Percentiles rank a stretch among this genome's conserved stretches.
Evolutionary conservation across 1,140 invertebrate genomes (phyloP).

Genomic region (Dinoponera quadriceps): DNA sequence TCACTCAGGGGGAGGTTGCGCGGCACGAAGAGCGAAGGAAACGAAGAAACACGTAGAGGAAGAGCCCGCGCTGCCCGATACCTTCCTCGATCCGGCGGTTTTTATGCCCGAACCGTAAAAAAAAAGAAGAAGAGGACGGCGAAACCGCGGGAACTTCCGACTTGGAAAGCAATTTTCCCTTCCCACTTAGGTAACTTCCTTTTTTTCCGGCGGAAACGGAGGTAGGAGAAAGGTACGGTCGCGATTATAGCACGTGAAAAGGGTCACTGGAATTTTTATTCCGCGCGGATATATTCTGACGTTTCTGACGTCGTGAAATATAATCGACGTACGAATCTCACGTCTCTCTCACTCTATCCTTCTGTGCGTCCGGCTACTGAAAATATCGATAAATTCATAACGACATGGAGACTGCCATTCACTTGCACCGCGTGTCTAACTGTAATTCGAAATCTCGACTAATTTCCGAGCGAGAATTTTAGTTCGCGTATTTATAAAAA

Average conservation of each 20-base stretch:
- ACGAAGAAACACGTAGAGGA: slow-evolving; percentile 53
- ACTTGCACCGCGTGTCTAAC: too few relatives aligned
- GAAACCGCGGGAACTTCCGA: slow-evolving; percentile 72
- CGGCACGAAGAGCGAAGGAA: slow-evolving; percentile 65
- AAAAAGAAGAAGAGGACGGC: slow-evolving; percentile 41
- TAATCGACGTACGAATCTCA: slow-evolving; percentile 46
- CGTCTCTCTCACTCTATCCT: background rate
- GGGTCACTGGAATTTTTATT: slow-evolving; percentile 54
- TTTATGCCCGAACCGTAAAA: slow-evolving; percentile 46
- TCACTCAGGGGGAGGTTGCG: slow-evolving; percentile 64
- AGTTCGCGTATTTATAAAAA: too few relatives aligned
- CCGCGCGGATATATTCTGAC: slow-evolving; percentile 35
- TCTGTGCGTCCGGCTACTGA: too few relatives aligned
- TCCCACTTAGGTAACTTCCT: slow-evolving; percentile 40
- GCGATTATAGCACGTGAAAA: slow-evolving; percentile 64
- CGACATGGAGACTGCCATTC: too few relatives aligned
- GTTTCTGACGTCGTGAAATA: slow-evolving; percentile 8
- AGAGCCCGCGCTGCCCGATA: slow-evolving; percentile 2
- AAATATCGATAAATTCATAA: too few relatives aligned
- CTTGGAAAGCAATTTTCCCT: slow-evolving; percentile 73
- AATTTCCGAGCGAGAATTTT: too few relatives aligned
- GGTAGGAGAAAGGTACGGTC: slow-evolving; percentile 48
- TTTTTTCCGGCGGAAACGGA: slow-evolving; percentile 62
- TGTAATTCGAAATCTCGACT: too few relatives aligned
- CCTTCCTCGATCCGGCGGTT: slow-evolving; percentile 43